Base-by-base conservation (phyloP, 2,888 invertebrate species). In the Eulithis testata region DNA sequence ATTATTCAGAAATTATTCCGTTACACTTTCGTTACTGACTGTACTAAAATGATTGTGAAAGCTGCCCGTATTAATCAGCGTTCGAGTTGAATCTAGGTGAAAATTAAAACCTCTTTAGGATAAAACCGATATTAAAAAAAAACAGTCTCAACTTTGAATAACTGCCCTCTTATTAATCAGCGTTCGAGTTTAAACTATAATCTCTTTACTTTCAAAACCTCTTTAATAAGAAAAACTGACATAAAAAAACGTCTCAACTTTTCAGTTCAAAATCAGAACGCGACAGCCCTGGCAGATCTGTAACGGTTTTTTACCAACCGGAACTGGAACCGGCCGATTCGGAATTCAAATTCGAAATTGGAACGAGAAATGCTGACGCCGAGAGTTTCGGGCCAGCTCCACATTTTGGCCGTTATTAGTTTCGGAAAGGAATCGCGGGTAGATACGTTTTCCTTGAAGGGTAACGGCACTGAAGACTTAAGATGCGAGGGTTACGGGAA, bases 321-420 rank as follows among this genome's bases (percentile, higher is more conserved):
- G 69, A 68, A 67, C 74, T 73, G 50, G 72, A 65, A 74, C 75
- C 76, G 76, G 78, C 76, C 61, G 75, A 74, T 74, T 77, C 76
- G 74, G 79, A 81, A 83, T 85, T 84, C 84, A 84, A 85, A 85
- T 84, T 83, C 80, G 78, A 77, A 82, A 82, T 82, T 82, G 81
- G 80, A 81, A 80, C 77, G 76, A 75, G 78, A 76, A 76, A 74
- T 73, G 79, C 79, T 76, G 78, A 79, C 74, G 71, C 66, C 65
- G 65, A 68, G 65, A 68, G 70, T 71, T 71, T 68, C 56, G 65
- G 21, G 73, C 66, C 60, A 65, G 54, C 45, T 52, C 55, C 55
- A 53, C 63, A 60, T 63, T 67, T 67, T 12, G 60, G 40, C 49
- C 57, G 67, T 63, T 67, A 67, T 67, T 67, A 63, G 67, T 50